Percentiles rank a stretch among this genome's conserved stretches.
Evolutionary conservation across 2,113 vertebrate species (phyloP).

Genomic region (Mirounga angustirostris): DNA sequence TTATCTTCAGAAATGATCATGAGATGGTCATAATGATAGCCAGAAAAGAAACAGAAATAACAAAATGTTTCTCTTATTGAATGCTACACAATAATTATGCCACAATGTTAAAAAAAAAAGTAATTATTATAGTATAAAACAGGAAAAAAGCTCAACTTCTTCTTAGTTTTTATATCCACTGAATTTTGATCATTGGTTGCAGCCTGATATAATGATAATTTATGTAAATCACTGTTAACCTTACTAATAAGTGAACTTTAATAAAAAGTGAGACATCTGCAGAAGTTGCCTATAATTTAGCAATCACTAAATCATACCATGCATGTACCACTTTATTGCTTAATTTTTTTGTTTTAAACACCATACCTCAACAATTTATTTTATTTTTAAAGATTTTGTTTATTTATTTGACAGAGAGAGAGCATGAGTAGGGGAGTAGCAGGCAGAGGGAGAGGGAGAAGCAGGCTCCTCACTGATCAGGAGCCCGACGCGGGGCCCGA

Average conservation of each 20-base stretch:
- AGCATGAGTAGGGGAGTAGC: not conserved
- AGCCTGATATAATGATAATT: not conserved
- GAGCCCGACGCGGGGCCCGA: too few relatives aligned
- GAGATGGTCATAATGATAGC: not conserved
- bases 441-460: too few relatives aligned
- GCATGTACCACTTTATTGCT: not conserved
- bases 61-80: not conserved
- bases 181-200: not conserved
- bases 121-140: constrained; percentile 14
- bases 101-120: not conserved
- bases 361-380: not conserved
- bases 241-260: not conserved
- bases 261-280: not conserved
- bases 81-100: not conserved
- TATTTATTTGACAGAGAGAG: not conserved
- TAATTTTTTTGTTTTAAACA: not conserved
- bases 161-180: not conserved
- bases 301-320: not conserved
- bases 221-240: not conserved
- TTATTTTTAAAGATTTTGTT: not conserved
- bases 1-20: constrained; percentile 17
- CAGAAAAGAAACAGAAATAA: constrained; percentile 8
- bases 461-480: too few relatives aligned
- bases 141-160: not conserved
- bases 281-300: not conserved